A percentile compares a stretch with the other conserved stretches of the same genome.
Evolutionary conservation across 2,113 vertebrate genomes (phyloP).

Genomic region (Ceyx cyanopectus): DNA sequence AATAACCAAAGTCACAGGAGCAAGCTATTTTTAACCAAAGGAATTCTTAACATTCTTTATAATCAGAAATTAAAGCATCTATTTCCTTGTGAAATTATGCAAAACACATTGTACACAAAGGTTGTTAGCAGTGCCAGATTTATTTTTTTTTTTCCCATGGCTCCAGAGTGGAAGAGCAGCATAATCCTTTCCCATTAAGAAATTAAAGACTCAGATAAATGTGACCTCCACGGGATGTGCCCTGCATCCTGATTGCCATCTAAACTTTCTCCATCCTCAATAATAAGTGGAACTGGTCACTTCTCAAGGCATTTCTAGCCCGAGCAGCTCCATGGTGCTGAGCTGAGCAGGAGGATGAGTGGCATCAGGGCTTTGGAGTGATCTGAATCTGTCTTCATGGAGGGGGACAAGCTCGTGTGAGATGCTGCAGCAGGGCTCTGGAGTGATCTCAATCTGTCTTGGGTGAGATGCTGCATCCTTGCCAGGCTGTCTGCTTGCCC

Average conservation of each 20-base stretch:
- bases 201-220: neutral
- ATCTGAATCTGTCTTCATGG: neutral
- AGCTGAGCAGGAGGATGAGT: neutral
- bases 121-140: neutral
- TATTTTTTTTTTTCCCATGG: neutral
- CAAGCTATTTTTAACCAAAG: constrained; percentile 19
- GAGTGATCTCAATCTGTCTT: neutral
- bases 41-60: neutral
- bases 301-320: neutral
- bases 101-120: neutral
- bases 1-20: neutral
- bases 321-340: neutral
- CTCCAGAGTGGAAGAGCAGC: neutral
- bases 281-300: neutral
- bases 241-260: neutral
- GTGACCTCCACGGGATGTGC: neutral
- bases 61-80: neutral
- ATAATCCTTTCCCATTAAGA: neutral
- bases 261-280: neutral
- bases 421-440: neutral
- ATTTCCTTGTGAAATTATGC: neutral
- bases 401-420: neutral
- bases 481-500: neutral
- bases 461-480: neutral
- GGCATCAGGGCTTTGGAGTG: neutral